phyloP scores from a whole-genome alignment of 2,113 vertebrate species.

The Poeciliopsis prolifica region DNA sequence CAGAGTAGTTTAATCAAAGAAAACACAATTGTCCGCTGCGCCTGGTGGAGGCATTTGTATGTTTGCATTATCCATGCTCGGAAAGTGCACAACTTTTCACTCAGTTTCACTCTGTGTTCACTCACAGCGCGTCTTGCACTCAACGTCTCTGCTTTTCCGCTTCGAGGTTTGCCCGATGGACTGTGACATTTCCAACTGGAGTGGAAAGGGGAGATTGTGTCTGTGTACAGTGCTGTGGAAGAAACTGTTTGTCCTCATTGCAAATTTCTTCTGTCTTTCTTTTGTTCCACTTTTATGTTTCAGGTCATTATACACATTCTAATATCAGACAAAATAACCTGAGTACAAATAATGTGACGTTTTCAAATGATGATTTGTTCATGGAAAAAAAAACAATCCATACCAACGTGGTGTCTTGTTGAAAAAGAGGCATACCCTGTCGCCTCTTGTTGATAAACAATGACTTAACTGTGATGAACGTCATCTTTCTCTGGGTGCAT shows the following conservation, averaged over 20 bases:
- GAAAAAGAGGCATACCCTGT: too few relatives aligned
- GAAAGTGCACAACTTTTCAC: constrained; percentile 12
- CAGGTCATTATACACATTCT: not conserved
- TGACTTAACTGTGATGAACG: too few relatives aligned
- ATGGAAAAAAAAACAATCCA: not conserved
- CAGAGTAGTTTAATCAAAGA: constrained; percentile 7
- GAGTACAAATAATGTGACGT: too few relatives aligned
- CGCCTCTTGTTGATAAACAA: too few relatives aligned
- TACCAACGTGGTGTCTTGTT: not conserved
- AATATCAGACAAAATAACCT: not conserved
- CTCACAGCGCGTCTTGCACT: not conserved
- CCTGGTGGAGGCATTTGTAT: constrained; percentile 13
- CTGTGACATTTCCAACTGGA: constrained; percentile 3
- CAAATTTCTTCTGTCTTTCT: not conserved
- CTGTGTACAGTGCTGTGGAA: not conserved
- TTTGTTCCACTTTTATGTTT: not conserved
- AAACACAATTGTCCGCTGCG: not conserved
- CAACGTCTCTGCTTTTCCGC: not conserved
- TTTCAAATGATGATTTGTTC: not conserved
- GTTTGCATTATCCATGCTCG: constrained; percentile 1
- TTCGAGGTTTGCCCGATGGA: not conserved
- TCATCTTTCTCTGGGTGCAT: too few relatives aligned
- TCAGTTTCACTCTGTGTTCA: constrained; percentile 4
- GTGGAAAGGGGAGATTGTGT: not conserved
- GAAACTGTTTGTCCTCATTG: not conserved